Evolutionary conservation across 2,888 invertebrate genomes (phyloP).

Genomic region (Troides aeacus): DNA sequence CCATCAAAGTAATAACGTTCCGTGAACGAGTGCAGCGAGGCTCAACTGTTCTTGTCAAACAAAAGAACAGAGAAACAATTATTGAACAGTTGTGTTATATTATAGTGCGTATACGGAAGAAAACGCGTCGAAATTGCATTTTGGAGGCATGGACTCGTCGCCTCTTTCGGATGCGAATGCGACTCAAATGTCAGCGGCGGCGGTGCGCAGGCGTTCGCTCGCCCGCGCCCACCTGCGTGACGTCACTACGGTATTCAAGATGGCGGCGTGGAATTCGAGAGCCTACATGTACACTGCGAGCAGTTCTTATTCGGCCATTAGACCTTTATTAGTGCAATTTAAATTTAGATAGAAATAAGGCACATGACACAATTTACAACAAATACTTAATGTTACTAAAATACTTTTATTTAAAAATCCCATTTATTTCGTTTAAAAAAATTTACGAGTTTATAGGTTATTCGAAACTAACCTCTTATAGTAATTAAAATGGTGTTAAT

Average conservation of each 20-base stretch:
- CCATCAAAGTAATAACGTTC: conserved; percentile 45
- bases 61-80: conserved; percentile 71
- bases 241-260: conserved; percentile 78
- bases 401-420: no score
- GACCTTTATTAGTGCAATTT: conserved; percentile 4
- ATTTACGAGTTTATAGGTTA: no score
- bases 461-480: no score
- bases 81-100: conserved; percentile 48
- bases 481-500: no score
- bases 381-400: no score
- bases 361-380: no score
- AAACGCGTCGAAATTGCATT: conserved; percentile 70
- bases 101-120: conserved; percentile 60
- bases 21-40: conserved; percentile 34
- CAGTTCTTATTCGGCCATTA: conserved; percentile 22
- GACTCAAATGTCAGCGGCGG: conserved; percentile 59
- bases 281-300: conserved; percentile 51
- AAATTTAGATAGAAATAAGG: background rate
- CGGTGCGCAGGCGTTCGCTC: conserved; percentile 43
- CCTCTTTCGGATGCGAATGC: conserved; percentile 70
- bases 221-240: conserved; percentile 74
- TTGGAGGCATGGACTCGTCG: conserved; percentile 65
- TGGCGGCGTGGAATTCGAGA: conserved; percentile 77
- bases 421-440: no score
- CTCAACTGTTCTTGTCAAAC: conserved; percentile 71